Evolutionary conservation across 2,113 vertebrate species (phyloP).

Genomic region (Psittacula cyanocephala): DNA sequence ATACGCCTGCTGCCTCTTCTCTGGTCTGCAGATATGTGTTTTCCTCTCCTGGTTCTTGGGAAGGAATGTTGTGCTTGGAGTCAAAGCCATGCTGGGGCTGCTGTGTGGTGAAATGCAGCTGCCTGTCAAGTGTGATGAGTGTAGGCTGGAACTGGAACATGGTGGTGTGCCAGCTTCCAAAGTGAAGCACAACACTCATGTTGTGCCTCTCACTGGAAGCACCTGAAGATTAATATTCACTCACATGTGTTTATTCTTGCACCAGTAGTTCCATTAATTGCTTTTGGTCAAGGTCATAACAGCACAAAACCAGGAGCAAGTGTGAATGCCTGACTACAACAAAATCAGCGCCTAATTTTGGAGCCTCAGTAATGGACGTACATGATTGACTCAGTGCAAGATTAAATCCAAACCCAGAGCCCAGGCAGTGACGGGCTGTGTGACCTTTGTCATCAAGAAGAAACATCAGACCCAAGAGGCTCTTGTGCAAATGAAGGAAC

Average conservation of each 20-base stretch:
- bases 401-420: neutral
- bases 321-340: neutral
- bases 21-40: accelerated
- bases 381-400: neutral
- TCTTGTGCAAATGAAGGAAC: constrained; percentile 52
- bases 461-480: neutral
- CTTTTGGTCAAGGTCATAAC: neutral
- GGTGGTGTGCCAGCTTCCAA: neutral
- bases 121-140: neutral
- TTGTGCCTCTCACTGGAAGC: neutral
- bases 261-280: neutral
- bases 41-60: neutral
- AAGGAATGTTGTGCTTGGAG: neutral
- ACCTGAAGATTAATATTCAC: neutral
- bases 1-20: neutral
- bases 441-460: neutral
- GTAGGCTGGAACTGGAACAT: neutral
- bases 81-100: constrained; percentile 19
- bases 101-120: neutral
- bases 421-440: neutral
- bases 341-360: neutral
- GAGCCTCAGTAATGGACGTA: neutral
- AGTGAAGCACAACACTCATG: neutral
- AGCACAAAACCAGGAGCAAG: neutral
- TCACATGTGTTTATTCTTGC: neutral